Evolutionary conservation across 2,113 vertebrate species (phyloP).

Genomic region (Montifringilla adamsi): DNA sequence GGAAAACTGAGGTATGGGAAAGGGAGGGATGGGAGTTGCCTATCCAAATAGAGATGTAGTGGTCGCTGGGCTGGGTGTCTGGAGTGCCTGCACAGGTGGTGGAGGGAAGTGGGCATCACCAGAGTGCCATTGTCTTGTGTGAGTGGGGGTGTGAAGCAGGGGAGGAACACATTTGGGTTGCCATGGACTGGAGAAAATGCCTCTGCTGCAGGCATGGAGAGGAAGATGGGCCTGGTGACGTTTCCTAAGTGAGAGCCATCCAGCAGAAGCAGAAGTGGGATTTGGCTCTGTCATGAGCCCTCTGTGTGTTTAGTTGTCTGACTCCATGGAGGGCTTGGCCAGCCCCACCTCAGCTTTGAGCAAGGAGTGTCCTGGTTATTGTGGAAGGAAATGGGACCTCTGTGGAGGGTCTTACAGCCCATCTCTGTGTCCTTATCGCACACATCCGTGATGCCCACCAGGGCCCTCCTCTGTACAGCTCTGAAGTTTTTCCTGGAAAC

Average conservation of each 20-base stretch:
- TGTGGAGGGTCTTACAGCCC: background rate
- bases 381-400: background rate
- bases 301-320: background rate
- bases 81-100: rapidly evolving
- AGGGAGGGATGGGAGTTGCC: background rate
- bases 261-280: background rate
- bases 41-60: background rate
- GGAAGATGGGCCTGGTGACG: background rate
- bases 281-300: background rate
- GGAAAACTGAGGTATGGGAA: background rate
- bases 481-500: background rate
- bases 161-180: background rate
- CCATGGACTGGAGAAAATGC: background rate
- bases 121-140: rapidly evolving
- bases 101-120: background rate
- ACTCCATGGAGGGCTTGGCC: background rate
- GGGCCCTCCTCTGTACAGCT: background rate
- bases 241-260: background rate
- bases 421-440: background rate
- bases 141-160: background rate
- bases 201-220: background rate
- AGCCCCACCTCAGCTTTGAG: background rate
- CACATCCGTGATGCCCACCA: rapidly evolving
- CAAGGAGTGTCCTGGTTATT: background rate
- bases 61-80: background rate